Evolutionary conservation across 2,888 invertebrate genomes (phyloP), one percentile per base, ranked within the genome.

Genomic region (Heliconius sara): DNA sequence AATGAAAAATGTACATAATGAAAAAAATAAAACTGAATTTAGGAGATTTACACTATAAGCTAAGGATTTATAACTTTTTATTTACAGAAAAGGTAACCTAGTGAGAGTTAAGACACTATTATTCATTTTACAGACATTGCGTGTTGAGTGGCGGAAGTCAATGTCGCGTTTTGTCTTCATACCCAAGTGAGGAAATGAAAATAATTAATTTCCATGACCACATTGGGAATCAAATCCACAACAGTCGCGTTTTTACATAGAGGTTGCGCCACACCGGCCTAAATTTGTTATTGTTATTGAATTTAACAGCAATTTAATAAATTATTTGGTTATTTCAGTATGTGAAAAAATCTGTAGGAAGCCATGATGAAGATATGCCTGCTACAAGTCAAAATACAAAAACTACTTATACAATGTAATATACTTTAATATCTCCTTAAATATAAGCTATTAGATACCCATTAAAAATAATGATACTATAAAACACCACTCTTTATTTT

Each of bases 341-440:
- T 90, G 96, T 96, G 71, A 96, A 96, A 87, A 96, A 96, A 88
- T 95, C 96, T 76, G 93, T 95, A 77, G 96, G 96, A 79, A 96
- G 93, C 86, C 96, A 96, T 83, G 96, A 96, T 79, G 96, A 96
- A 86, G 96, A 96, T 81, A 90, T 95, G 82, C 92, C 95, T 81
- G 93, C 93, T 22, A 90, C 95, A 75, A 92, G 92, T 82, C 95
- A 95, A 86, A 94, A 93, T 82, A 91, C 95, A 68, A 95, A 95
- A 86, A 90, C 93, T 16, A 93, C 95, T 81, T 95, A 95, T 84
- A 88, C 92, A 80, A 94, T 95, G 93, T 94, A 92, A 92, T 75
- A 70, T 82, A 83, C 82, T 71, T 83, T 78, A 78, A 76, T 77
- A 68, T 78, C 74, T 71, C 74, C 39, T 68, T 73, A 83, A 75